Evolutionary conservation across 64 coral and sea anemone species (phyloP).

Genomic region (Trachythela sp.): DNA sequence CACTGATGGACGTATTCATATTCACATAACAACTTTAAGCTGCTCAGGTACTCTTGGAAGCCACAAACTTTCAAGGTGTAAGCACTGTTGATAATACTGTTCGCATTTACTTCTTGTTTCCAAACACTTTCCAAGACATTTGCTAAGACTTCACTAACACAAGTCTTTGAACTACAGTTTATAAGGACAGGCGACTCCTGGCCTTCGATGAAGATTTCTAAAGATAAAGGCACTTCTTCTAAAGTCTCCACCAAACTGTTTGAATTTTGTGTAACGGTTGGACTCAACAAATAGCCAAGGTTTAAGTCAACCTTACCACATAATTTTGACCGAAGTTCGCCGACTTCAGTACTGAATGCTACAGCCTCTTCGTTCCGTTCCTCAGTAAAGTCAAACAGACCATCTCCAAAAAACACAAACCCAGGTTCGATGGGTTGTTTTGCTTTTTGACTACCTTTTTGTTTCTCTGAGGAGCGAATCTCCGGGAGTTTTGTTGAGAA

Average conservation of each 20-base stretch:
- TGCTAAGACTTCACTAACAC: neutral
- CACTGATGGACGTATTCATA: conserved; percentile 88
- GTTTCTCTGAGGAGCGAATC: neutral
- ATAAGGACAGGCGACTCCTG: neutral
- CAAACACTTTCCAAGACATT: neutral
- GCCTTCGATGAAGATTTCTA: neutral
- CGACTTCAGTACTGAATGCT: conserved; percentile 74
- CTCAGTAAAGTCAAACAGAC: conserved; percentile 88
- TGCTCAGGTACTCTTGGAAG: conserved; percentile 70
- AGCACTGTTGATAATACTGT: conserved; percentile 8
- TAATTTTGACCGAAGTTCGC: conserved; percentile 63
- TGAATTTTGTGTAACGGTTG: conserved; percentile 62
- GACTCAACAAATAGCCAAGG: conserved; percentile 77
- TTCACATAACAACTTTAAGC: conserved; percentile 61
- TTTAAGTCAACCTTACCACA: conserved; percentile 60
- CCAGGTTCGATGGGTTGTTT: neutral
- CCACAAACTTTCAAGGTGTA: conserved; percentile 91
- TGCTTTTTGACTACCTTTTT: neutral
- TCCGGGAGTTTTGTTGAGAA: neutral
- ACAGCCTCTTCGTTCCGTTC: conserved; percentile 82
- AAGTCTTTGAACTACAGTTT: neutral
- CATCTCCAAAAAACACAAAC: conserved; percentile 58
- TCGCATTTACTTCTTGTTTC: neutral
- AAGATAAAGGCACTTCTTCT: neutral
- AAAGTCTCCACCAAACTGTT: neutral